Evolutionary conservation across 2,797 vertebrate species (phyloP), one percentile per base, ranked within the genome.

Genomic region (Molossus molossus): DNA sequence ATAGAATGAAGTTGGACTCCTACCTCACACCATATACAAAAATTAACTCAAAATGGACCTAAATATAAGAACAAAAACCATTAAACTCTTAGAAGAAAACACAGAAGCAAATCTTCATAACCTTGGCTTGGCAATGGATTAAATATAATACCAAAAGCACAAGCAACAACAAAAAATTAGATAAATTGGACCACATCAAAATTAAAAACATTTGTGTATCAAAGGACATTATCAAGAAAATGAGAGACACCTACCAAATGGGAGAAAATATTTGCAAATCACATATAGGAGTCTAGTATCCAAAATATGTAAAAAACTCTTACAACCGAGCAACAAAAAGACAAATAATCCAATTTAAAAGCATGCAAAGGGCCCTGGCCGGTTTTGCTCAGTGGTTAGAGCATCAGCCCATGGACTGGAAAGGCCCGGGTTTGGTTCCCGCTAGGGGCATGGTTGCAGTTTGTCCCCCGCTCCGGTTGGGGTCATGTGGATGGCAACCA

Each of bases 51-150:
- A 91, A 84, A 94, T 62, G 18, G 14, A 58, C 65, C 53, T 81
- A 91, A 90, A 93, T 90, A 72, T 70, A 90, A 91, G 15, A 69
- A 72, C 3, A 69, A 75, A 95, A 93, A 84, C 27, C 27, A 14
- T 37, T 91, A 60, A 93, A 80, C 65, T 95, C 33, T 69, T 55
- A 86, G 62, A 25, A 40, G n/a, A 95, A 89, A 94, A 91, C 29
- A 70, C 0, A 89, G 40, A 45, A 45, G 18, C 72, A 87, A 91
- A 83, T 84, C 57, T 88, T 94, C n/a, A 73, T 6, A 9, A 91
- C 13, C 15, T 40, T 84, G 48, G 75, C 48, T 37, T 87, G 18
- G 33, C 75, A 69, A 77, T 48, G 45, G 53, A 86, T 75, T 65
- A 75, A 12, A n/a, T 72, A 37, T 21, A 57, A 96, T 2, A 65